Conservation (phyloP, 2,888 invertebrate species). For the Petrolisthes manimaculis region DNA sequence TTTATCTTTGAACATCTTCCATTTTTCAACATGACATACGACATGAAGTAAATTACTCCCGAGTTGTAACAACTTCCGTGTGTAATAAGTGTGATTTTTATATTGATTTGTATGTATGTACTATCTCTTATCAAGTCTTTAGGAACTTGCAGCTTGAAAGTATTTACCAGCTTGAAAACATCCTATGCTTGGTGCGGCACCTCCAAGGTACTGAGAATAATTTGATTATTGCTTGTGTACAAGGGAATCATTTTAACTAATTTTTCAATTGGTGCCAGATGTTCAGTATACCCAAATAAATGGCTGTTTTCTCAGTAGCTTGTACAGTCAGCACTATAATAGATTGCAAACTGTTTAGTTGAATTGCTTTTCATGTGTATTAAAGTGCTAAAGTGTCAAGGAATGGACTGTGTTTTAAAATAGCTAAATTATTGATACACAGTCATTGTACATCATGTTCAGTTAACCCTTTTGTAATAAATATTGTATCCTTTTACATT, state of each 20-base stretch:
- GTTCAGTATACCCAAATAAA: constrained; percentile 26
- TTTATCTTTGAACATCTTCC: constrained; percentile 46
- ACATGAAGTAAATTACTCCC: constrained; percentile 38
- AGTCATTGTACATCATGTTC: constrained; percentile 54
- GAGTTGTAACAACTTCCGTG: constrained; percentile 49
- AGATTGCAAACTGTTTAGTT: constrained; percentile 56
- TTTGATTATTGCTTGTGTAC: background rate
- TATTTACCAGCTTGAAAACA: constrained; percentile 53
- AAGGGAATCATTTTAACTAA: background rate
- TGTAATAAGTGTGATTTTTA: constrained; percentile 61
- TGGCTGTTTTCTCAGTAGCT: constrained; percentile 49
- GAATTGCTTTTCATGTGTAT: constrained; percentile 60
- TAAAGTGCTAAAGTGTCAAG: constrained; percentile 40
- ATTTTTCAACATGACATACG: constrained; percentile 39
- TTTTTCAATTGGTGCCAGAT: constrained; percentile 6
- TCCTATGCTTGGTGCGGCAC: constrained; percentile 44
- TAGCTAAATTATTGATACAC: constrained; percentile 52
- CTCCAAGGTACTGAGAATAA: constrained; percentile 48
- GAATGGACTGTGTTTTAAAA: constrained; percentile 35
- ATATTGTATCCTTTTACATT: constrained; percentile 60
- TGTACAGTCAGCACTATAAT: constrained; percentile 38
- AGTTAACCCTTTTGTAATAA: constrained; percentile 64
- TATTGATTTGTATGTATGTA: constrained; percentile 61
- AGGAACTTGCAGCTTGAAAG: constrained; percentile 58
- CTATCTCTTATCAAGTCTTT: constrained; percentile 40